phyloP scores from a whole-genome alignment of 2,888 invertebrate species.

The Sycophila texana region DNA sequence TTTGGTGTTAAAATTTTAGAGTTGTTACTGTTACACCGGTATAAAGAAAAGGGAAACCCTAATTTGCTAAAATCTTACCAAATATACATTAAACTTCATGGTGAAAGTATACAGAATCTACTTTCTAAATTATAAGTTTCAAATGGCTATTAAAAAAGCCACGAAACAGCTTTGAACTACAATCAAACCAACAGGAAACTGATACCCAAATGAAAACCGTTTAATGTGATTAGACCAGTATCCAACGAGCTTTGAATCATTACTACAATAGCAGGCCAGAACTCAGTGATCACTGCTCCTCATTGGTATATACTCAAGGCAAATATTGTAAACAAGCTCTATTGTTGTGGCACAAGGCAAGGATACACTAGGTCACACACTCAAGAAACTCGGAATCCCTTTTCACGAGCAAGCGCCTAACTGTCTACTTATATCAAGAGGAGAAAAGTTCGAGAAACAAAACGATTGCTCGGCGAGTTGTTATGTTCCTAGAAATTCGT shows the following conservation, averaged over 20 bases:
- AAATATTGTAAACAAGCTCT: conserved; percentile 13
- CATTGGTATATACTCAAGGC: not conserved
- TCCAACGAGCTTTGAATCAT: not conserved
- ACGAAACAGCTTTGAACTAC: not conserved
- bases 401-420: not conserved
- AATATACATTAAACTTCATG: not conserved
- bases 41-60: too few relatives aligned
- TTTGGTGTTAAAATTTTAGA: too few relatives aligned
- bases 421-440: not conserved
- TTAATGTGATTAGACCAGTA: not conserved
- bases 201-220: not conserved
- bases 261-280: not conserved
- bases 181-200: not conserved
- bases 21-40: too few relatives aligned
- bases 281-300: not conserved
- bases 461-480: conserved; percentile 29
- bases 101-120: not conserved
- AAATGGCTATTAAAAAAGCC: not conserved
- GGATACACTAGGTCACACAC: not conserved
- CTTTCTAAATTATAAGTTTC: not conserved
- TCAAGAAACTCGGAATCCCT: not conserved
- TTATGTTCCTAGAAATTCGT: conserved; percentile 35
- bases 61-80: not conserved
- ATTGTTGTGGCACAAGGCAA: conserved; percentile 12
- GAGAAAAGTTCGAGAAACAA: conserved; percentile 47